Base-by-base conservation (phyloP, 2,113 vertebrate species). In the Vireo altiloquus region DNA sequence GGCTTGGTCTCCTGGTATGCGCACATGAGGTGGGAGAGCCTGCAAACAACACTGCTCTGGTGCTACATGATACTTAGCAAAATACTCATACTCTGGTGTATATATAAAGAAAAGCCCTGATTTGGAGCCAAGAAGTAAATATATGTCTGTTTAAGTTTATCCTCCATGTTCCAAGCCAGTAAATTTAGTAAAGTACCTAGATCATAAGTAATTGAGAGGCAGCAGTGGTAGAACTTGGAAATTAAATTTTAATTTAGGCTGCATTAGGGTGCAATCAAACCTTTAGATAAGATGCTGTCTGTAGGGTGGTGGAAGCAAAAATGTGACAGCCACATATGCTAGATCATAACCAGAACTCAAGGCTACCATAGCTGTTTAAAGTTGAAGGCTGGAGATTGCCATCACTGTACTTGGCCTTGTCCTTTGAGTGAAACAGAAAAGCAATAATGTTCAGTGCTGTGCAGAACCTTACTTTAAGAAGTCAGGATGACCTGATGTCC, bases 21-120 rank as follows among this genome's bases (percentile, higher is more conserved):
- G 12, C n/a, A 24, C 0, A 0, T 4, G 1, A 12, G 4, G 15
- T 50, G 28, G 13, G 23, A 65, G 35, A 59, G 11, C 17, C 21
- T 4, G 1, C 17, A 13, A 27, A 15, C 19, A 72, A 3, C 23
- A 52, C 23, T 35, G 19, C n/a, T 76, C 7, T 28, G 10, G 23
- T 70, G 24, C 14, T 44, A 33, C 27, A 6, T 18, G 19, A 14
- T 22, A 22, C 9, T 56, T 33, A 19, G 15, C 37, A 89, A 89
- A 85, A 69, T 49, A 35, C 5, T 49, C 37, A 40, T 13, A 9
- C 22, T 35, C 12, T 4, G 4, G 13, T 56, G 15, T 59, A 6
- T 35, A 24, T 15, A 18, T 14, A 56, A 77, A 12, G 28, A 56
- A 78, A 63, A 79, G 8, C 8, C 9, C 65, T 35, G 31, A 56